phyloP scores from a whole-genome alignment of 2,888 invertebrate genomes.

The Anodontia alba region DNA sequence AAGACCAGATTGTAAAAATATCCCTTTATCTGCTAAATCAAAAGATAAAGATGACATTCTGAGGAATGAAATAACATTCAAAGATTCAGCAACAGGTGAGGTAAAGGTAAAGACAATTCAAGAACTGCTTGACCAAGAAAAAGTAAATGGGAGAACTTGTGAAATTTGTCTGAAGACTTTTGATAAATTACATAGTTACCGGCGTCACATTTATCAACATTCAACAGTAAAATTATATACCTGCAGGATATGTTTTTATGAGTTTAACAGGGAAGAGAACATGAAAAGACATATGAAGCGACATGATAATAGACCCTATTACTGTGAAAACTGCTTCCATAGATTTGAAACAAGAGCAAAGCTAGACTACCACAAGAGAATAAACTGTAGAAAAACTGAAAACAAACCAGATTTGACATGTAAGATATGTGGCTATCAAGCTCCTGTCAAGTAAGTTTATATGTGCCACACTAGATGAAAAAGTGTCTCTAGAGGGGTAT shows the following conservation, averaged over 20 bases:
- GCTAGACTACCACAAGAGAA: not conserved
- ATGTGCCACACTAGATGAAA: too few relatives aligned
- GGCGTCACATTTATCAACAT: not conserved
- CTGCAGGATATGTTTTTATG: not conserved
- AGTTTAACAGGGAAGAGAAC: not conserved
- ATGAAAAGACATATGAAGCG: not conserved
- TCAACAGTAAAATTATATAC: not conserved
- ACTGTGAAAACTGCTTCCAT: not conserved
- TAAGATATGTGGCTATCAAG: not conserved
- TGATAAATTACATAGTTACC: not conserved
- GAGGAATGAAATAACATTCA: not conserved
- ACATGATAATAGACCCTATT: not conserved
- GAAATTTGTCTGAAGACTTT: not conserved
- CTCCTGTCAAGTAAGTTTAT: not conserved
- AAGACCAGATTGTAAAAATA: not conserved
- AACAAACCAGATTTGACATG: not conserved
- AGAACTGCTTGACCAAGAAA: not conserved
- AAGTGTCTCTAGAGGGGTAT: too few relatives aligned
- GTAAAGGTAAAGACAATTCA: not conserved
- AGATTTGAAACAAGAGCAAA: not conserved
- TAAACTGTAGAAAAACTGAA: not conserved
- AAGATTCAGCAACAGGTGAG: not conserved
- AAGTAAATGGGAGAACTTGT: not conserved
- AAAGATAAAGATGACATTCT: not conserved
- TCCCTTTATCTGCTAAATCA: not conserved